Base-by-base conservation (phyloP, 2,888 invertebrate species). In the Aplocera efformata region DNA sequence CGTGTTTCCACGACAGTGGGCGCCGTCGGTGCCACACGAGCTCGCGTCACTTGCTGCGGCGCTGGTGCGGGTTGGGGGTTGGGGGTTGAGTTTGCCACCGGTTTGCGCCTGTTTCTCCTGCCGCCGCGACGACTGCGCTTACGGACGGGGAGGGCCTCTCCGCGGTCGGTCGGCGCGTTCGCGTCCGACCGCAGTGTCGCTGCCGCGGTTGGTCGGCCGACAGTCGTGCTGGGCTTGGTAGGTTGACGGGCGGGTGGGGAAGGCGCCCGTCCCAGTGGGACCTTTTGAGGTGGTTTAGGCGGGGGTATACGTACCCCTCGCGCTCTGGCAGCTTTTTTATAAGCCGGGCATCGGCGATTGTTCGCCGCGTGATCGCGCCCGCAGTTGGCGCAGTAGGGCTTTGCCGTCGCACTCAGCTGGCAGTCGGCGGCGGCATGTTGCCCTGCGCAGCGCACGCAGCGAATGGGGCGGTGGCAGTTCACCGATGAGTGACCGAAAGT, bases 381-480 rank as follows among this genome's bases (percentile, higher is more conserved):
- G 26, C 50, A 53, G 38, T 55, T 56, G 0, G 39, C 43, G 25
- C 58, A 56, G 1, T 32, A 36, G n/a, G 48, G 26, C 1, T 30
- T 30, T 1, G n/a, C 20, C 1, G 1, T 7, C 0, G 0, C 1
- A 1, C 11, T 11, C 3, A 9, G 30, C 1, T 7, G 7, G 30
- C 28, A 28, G 21, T 30, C 9, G 7, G 30, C 7, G 1, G 20
- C 30, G 42, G 41, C 0, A 33, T 33, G 1, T 37, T 34, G 0
- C 3, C 1, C 4, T 38, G 31, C 2, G 33, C 25, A 1, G 26
- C 30, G 39, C 51, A 57, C 4, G 47, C 48, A 68, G 63, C 1
- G 8, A 3, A 7, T 11, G 1, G 29, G 36, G 1, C 28, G 10
- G 28, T 23, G 27, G 10, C 35, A 13, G 9, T 9, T 3, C 20